Base-by-base conservation (phyloP, 2,113 vertebrate species). In the Copsychus sechellarum region DNA sequence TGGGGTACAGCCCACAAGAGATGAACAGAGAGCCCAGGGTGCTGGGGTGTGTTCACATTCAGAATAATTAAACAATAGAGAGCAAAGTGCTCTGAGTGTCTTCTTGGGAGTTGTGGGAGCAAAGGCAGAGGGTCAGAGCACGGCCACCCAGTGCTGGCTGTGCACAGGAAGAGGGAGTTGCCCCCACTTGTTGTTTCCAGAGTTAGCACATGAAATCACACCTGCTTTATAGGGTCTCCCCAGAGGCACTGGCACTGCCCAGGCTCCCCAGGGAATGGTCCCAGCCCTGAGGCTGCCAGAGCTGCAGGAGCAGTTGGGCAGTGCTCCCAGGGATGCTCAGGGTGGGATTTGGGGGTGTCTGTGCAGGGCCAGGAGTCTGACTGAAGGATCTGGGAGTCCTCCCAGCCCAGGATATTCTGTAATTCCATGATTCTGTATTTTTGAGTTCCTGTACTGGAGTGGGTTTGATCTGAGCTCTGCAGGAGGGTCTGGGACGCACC, bases 241-340 rank as follows among this genome's bases (percentile, higher is more conserved):
- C 72, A 77, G 22, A 51, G 45, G 36, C 60, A 22, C 11, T 18
- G n/a, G 26, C 33, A 43, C 83, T 77, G 62, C 21, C 43, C 83
- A 60, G 83, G 45, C 53, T 60, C 62, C 36, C 38, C 54, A 38
- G 64, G 64, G 56, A 70, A 38, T n/a, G 56, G 38, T 3, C 47
- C 2, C 6, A 0, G 33, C 45, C 73, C 58, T 1, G 5, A n/a
- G 69, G 69, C 69, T 73, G 58, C 58, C 81, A 56, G 58, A 65
- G 50, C 58, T 65, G 9, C 73, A 61, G 62, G 36, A 86, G 38
- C 1, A 6, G 11, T 12, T 28, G 54, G 45, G 7, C 47, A 47
- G 0, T 1, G 2, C 47, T 62, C 1, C 43, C n/a, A 61, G 47
- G 56, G 45, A 8, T 60, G 54, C 9, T 1, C 58, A 38, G 47